Base-by-base conservation (phyloP, 2,797 vertebrate species). In the Cossypha polioptera region DNA sequence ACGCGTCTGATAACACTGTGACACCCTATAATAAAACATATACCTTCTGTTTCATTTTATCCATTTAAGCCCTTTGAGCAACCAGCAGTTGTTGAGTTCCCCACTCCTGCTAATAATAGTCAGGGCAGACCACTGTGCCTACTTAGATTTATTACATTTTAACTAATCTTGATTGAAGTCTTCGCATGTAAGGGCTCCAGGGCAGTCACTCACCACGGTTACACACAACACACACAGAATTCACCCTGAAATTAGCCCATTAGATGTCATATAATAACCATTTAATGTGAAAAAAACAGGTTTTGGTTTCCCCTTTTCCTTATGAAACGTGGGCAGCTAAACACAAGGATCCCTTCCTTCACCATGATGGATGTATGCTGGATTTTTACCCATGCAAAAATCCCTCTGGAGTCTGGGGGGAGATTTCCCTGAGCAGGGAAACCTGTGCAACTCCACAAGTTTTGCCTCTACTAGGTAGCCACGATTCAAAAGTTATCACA, bases 41-140 rank as follows among this genome's bases (percentile, higher is more conserved):
- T 20, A 96, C 96, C 95, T 97, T 96, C 89, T 94, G 96, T 96
- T 94, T 94, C 94, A 61, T 97, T 96, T 97, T 96, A 97, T 97
- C 96, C 95, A 67, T 96, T 96, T 96, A 96, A 97, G 96, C 95
- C 90, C 95, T 95, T 94, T 95, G 96, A 96, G 93, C 95, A 96
- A 97, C 90, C 51, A 96, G 88, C 96, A 97, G 95, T 97, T 97
- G 96, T 95, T 96, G 95, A 96, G 95, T 94, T 94, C 91, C 76
- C 85, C 67, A 63, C 62, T 95, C 62, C 73, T 94, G 38, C 96
- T 97, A 97, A 96, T 96, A 96, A 96, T 96, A 97, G 96, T 42
- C 0, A 0, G 72, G 71, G 82, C 94, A 96, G 93, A 91, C 95
- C 90, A 53, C 22, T 93, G 94, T 96, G 96, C 86, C 96, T 96